phyloP scores from a whole-genome alignment of 2,113 vertebrate species.

The Erythrocercus mccallii region DNA sequence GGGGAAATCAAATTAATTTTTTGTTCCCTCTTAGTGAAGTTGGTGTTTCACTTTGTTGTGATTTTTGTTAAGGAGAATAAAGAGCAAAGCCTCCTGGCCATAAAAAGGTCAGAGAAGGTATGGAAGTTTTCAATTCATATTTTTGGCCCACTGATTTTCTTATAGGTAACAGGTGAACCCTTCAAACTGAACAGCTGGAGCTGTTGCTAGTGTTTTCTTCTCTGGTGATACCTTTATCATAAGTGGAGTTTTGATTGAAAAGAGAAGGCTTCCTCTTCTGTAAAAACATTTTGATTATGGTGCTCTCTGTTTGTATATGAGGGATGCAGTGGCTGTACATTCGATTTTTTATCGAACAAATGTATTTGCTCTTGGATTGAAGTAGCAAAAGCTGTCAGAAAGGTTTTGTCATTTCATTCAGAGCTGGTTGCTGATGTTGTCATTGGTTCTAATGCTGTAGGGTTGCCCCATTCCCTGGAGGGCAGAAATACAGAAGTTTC shows the following conservation, averaged over 20 bases:
- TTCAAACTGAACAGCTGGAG: not conserved
- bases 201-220: not conserved
- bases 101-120: not conserved
- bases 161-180: not conserved
- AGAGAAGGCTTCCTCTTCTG: not conserved
- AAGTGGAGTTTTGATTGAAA: not conserved
- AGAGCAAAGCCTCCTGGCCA: not conserved
- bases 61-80: not conserved
- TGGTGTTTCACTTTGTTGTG: accelerated
- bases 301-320: not conserved
- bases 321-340: not conserved
- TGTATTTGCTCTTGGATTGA: not conserved
- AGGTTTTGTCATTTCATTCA: not conserved
- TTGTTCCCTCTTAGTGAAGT: not conserved
- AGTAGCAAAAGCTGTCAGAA: not conserved
- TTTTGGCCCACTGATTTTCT: not conserved
- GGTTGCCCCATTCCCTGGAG: not conserved
- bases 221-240: not conserved
- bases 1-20: not conserved
- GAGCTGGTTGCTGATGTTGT: not conserved
- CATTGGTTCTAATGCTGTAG: not conserved
- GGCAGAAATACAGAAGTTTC: not conserved
- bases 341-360: not conserved
- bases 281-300: not conserved
- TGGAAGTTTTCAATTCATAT: not conserved